phyloP scores from a whole-genome alignment of 1,140 invertebrate species.

The Halesus radiatus region DNA sequence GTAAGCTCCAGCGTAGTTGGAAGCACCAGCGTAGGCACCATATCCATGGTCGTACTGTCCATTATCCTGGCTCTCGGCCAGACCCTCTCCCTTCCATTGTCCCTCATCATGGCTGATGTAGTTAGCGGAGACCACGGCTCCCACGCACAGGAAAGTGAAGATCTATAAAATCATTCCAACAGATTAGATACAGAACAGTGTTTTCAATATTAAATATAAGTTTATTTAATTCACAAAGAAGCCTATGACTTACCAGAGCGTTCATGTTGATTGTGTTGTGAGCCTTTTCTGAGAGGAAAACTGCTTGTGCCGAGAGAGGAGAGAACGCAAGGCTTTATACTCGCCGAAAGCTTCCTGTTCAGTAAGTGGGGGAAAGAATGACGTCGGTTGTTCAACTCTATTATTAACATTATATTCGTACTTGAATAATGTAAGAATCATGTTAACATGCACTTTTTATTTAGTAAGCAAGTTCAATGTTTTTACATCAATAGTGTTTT shows the following conservation, averaged over 20 bases:
- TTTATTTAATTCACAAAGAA: background rate
- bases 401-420: too few species aligned
- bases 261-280: slow-evolving; percentile 8
- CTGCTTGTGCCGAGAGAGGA: background rate
- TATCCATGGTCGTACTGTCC: slow-evolving; percentile 22
- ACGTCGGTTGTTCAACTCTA: background rate
- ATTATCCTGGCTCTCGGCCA: slow-evolving; percentile 40
- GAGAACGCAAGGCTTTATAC: slow-evolving; percentile 3
- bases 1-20: background rate
- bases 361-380: background rate
- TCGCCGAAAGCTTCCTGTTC: background rate
- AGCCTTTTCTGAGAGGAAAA: slow-evolving; percentile 27
- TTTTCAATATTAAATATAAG: too few species aligned
- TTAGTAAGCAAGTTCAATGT: too few species aligned
- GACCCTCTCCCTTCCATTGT: too few species aligned
- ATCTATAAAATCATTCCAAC: background rate
- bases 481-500: too few species aligned
- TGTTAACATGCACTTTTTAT: too few species aligned
- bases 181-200: too few species aligned
- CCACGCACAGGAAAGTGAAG: slow-evolving; percentile 42
- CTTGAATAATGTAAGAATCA: too few species aligned
- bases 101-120: slow-evolving; percentile 58
- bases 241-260: background rate
- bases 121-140: slow-evolving; percentile 44
- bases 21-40: slow-evolving; percentile 41